Conservation (phyloP, 2,888 invertebrate species). For the Lithodes maja region DNA sequence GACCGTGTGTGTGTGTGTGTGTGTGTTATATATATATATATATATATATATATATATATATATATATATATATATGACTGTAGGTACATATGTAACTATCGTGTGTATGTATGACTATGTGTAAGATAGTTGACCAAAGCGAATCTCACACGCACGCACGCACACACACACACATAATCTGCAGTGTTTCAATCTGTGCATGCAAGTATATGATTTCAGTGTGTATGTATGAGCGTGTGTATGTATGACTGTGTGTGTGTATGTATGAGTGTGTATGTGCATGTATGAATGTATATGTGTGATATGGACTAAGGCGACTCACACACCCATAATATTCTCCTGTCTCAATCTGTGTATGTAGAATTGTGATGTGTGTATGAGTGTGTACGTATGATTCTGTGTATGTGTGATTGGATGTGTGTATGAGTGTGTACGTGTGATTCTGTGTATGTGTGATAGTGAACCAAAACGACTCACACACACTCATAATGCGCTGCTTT, state of each 20-base stretch:
- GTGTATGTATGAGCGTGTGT: background rate
- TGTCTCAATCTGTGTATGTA: background rate
- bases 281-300: background rate
- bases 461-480: too few species aligned
- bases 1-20: too few species aligned
- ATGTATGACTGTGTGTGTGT: background rate
- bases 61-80: background rate
- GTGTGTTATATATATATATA: too few species aligned
- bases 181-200: background rate
- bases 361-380: background rate
- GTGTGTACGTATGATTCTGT: background rate
- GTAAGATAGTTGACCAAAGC: background rate
- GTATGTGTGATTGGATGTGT: background rate
- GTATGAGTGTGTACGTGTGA: background rate
- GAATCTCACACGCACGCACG: too few species aligned
- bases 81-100: slow-evolving; percentile 11
- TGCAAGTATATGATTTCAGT: background rate
- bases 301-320: too few species aligned
- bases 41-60: too few species aligned
- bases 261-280: background rate
- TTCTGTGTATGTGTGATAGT: background rate
- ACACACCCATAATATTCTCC: background rate
- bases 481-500: too few species aligned
- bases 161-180: background rate
- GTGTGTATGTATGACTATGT: background rate